Evolutionary conservation across 2,888 invertebrate genomes (phyloP), one percentile per base, ranked within the genome.

Genomic region (Serrognathus titanus): DNA sequence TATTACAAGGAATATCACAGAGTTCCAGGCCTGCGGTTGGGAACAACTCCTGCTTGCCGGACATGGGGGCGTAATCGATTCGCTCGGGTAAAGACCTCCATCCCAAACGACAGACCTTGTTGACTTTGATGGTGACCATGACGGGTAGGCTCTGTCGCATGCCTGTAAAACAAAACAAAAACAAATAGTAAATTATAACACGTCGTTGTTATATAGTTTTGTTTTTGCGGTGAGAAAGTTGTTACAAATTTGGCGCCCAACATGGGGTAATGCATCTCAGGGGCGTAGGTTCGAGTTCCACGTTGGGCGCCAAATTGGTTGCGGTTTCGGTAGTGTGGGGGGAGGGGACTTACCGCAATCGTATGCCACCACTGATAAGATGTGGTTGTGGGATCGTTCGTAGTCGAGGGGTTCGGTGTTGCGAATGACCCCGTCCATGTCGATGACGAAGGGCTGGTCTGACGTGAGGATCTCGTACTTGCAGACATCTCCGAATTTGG

Each of bases 401-500:
- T 93, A 96, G 70, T 96, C 94, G 72, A 99, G 80, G 0, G 94
- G 90, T 71, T 94, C 94, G 0, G 94, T 97, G 80, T 97, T 98
- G 65, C 90, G 87, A 65, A 99, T 91, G n/a, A 90, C 89, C 82
- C 94, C 97, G 73, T 95, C 93, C 73, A 91, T 90, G 75, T 95
- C 93, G 70, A 97, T 92, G 53, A 86, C 85, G 77, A 97, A 97
- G 0, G 93, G 93, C 65, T 92, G 91, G 66, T 95, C 93, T 60
- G 89, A 87, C 0, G 94, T 96, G 50, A 95, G 82, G 64, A 98
- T 95, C 78, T 97, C 94, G 80, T 97, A 99, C 77, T 94, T 94
- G 87, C 98, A 98, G 53, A 98, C 94, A 75, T 95, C 94, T 1
- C 94, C 94, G 76, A 89, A 96, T 56, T 92, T 87, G 41, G 94